These are phyloP conservation scores for Arenaria interpres DNA, from an alignment of 2,113 vertebrate genomes.

Conservation along the genomic window DNA sequence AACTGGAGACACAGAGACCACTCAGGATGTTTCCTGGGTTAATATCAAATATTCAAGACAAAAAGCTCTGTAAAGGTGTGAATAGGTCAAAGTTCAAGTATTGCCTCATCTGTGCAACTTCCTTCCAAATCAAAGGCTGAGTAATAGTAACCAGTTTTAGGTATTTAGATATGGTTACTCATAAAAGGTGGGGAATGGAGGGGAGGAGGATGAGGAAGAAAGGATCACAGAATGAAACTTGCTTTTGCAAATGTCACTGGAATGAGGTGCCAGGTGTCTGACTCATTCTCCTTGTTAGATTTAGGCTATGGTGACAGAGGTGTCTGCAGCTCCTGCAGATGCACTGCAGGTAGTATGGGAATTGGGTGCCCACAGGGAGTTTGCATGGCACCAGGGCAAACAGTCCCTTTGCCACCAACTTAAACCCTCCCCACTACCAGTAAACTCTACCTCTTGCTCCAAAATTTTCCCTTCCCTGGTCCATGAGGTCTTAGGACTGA, in stretches of 20 bases:
- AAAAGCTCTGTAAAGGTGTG: not conserved
- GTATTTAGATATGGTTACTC: conserved; percentile 8
- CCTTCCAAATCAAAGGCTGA: not conserved
- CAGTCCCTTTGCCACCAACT: not conserved
- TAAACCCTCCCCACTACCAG: not conserved
- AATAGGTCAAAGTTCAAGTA: not conserved
- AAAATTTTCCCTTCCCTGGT: not conserved
- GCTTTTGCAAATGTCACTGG: not conserved
- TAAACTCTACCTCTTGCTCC: fast-evolving
- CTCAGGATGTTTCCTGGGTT: not conserved
- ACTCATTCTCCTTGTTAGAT: not conserved
- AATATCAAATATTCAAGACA: not conserved
- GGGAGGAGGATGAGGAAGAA: not conserved
- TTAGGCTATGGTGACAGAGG: not conserved
- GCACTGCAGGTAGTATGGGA: not conserved
- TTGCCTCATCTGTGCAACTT: not conserved
- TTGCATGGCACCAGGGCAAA: not conserved
- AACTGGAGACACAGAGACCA: not conserved
- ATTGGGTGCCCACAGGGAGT: not conserved
- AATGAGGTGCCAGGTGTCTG: not conserved
- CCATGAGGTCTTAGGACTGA: not conserved
- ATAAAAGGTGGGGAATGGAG: not conserved
- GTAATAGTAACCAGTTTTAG: not conserved
- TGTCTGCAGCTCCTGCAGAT: not conserved
- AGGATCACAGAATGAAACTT: not conserved